phyloP scores from a whole-genome alignment of 2,113 vertebrate species.

The Pontoporia blainvillei region DNA sequence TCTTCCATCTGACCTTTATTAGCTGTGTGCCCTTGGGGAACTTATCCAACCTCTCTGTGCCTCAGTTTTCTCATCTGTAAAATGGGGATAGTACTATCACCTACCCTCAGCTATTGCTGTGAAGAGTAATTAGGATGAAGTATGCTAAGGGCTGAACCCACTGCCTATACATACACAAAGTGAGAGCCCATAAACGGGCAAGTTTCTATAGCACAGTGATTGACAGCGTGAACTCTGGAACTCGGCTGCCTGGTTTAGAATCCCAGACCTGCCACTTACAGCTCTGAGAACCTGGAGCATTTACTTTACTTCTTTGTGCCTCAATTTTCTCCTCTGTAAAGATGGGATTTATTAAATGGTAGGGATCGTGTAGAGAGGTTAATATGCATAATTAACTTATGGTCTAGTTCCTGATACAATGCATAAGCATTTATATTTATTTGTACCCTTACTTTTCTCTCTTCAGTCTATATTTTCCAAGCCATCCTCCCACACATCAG shows the following conservation, averaged over 20 bases:
- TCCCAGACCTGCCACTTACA: neutral
- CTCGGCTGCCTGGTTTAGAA: neutral
- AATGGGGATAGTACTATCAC: neutral
- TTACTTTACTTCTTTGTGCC: neutral
- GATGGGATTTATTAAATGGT: neutral
- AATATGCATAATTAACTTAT: neutral
- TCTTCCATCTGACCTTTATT: neutral
- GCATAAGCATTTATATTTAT: neutral
- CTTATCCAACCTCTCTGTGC: neutral
- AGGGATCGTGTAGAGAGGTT: neutral
- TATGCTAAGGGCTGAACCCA: fast-evolving
- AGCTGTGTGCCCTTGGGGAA: neutral
- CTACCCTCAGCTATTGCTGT: neutral
- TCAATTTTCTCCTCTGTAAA: neutral
- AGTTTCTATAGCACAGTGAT: neutral
- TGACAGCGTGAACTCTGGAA: neutral
- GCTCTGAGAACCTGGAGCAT: neutral
- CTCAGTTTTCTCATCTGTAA: neutral
- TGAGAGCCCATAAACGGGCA: fast-evolving
- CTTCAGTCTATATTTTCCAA: neutral
- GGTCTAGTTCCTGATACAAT: neutral
- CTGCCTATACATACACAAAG: fast-evolving
- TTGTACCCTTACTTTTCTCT: neutral
- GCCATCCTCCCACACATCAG: neutral
- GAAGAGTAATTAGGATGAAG: neutral